Evolutionary conservation across 2,888 invertebrate genomes (phyloP).

Genomic region (Coelopa pilipes): DNA sequence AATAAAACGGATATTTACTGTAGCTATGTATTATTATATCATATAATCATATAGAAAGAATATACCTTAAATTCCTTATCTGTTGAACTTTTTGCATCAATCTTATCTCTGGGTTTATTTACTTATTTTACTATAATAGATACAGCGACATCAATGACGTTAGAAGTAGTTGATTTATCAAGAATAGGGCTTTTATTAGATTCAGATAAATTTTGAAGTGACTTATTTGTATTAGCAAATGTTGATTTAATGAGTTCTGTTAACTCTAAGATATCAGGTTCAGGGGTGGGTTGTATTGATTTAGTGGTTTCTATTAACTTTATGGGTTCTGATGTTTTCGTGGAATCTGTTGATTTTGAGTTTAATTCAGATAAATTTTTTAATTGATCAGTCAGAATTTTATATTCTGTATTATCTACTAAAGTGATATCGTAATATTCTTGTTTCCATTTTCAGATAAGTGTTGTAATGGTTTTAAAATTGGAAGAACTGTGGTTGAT

Average conservation of each 20-base stretch:
- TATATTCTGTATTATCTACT: neutral
- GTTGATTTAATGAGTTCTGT: no score
- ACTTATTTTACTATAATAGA: slow-evolving; percentile 21
- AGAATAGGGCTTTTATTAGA: neutral
- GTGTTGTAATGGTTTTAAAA: slow-evolving; percentile 27
- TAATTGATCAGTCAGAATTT: no score
- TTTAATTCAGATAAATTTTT: neutral
- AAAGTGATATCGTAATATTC: neutral
- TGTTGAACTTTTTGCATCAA: slow-evolving; percentile 39
- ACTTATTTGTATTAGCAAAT: no score
- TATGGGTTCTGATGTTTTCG: neutral
- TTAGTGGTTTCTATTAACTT: no score
- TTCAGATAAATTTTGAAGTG: neutral
- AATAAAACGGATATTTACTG: no score
- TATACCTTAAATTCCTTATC: slow-evolving; percentile 17
- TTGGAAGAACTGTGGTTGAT: slow-evolving; percentile 29
- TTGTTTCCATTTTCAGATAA: slow-evolving; percentile 33
- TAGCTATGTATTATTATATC: no score
- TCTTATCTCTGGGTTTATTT: slow-evolving; percentile 33
- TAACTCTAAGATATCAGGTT: no score
- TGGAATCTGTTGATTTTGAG: neutral
- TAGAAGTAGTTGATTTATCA: neutral
- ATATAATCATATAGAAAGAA: no score
- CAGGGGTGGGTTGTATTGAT: no score
- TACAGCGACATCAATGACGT: neutral